Evolutionary conservation across 2,888 invertebrate genomes (phyloP).

Genomic region (Spodoptera littoralis): DNA sequence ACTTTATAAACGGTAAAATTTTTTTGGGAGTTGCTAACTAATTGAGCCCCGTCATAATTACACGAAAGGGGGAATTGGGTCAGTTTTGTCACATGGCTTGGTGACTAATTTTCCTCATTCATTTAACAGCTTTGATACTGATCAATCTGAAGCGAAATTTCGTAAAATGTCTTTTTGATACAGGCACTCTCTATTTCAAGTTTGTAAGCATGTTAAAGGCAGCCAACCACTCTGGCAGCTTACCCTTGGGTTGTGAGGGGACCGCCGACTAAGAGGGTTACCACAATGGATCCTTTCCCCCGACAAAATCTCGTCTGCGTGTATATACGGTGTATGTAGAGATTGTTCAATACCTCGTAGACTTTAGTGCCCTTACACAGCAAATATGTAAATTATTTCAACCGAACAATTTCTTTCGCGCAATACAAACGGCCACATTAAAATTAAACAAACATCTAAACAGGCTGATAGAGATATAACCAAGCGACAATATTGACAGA

Average conservation of each 20-base stretch:
- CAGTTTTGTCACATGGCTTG: constrained; percentile 5
- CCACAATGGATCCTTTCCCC: constrained; percentile 83
- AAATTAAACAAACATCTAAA: constrained; percentile 10
- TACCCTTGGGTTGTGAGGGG: constrained; percentile 77
- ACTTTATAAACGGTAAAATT: constrained; percentile 25
- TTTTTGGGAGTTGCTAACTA: constrained; percentile 27
- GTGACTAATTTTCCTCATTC: constrained; percentile 1
- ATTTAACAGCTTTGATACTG: constrained; percentile 5
- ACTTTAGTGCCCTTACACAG: constrained; percentile 19
- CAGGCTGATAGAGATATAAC: constrained; percentile 27
- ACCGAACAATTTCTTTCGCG: not conserved
- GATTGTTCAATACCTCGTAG: constrained; percentile 39
- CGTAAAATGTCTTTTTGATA: constrained; percentile 59
- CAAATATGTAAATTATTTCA: constrained; percentile 11
- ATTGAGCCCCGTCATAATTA: constrained; percentile 20
- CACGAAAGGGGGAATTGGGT: constrained; percentile 7
- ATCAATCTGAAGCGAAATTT: constrained; percentile 15
- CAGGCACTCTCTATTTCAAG: constrained; percentile 63
- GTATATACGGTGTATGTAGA: constrained; percentile 41
- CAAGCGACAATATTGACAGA: constrained; percentile 27
- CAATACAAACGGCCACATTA: constrained; percentile 1
- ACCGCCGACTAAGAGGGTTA: constrained; percentile 80
- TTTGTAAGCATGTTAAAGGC: constrained; percentile 71
- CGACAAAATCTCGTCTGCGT: constrained; percentile 74
- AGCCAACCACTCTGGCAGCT: constrained; percentile 69